Base-by-base conservation (phyloP, 2,888 invertebrate genomes). In the Calephelis perditalis region DNA sequence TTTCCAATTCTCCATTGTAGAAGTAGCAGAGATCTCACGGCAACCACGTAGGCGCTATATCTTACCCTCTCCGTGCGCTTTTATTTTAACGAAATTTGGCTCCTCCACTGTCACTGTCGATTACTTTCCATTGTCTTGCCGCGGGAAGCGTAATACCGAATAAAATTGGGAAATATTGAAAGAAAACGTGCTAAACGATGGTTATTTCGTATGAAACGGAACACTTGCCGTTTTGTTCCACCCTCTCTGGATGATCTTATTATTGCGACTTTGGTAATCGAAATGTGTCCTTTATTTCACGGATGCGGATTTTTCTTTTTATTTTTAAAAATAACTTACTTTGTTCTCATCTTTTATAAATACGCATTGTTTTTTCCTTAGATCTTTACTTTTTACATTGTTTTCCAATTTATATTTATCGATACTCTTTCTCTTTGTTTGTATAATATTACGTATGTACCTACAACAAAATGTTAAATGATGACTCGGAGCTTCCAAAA, bases 41-140 rank as follows among this genome's bases (percentile, higher is more conserved):
- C 81, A 84, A 83, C 88, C 90, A 90, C 90, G 90, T 90, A 87
- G 85, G 83, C 82, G 86, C 88, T 82, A 89, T 90, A 90, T 90
- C 89, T 90, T 88, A 81, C 79, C 79, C 78, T 83, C 82, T 79
- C 82, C 80, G 83, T 83, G 79, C 86, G 85, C 88, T 89, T 88
- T 89, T 89, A 89, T 90, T 90, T 89, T 88, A 89, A 88, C 89
- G 84, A 89, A 90, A 88, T 87, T 87, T 86, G 83, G 82, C 85
- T 81, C 82, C 84, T 77, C 81, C 78, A 82, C 69, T 80, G 87
- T 86, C 88, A 85, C 78, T 80, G 86, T 78, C 88, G 86, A 87
- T 88, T 86, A 86, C 84, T 84, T 84, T 82, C 87, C 83, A 87
- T 87, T 89, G 87, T 86, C 82, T 84, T 44, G 52, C 76, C 74